Percentiles rank a stretch among this genome's conserved stretches.
These are phyloP conservation scores for Oppia nitens DNA, from an alignment of 1,140 invertebrate species.

Conservation along the genomic window DNA sequence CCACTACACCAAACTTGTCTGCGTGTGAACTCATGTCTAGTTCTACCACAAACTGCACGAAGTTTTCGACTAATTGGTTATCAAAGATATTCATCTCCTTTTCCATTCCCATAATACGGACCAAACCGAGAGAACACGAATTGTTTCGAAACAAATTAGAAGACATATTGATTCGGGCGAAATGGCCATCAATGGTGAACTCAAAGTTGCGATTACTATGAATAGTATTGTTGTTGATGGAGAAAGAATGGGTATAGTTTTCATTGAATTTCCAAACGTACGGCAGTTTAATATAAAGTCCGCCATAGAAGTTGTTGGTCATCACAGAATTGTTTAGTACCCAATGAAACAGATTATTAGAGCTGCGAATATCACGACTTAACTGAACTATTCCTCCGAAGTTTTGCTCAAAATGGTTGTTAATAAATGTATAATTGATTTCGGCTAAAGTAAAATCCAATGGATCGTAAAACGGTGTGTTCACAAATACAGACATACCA, in stretches of 20 bases:
- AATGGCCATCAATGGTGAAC: conserved; percentile 75
- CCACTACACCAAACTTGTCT: conserved; percentile 50
- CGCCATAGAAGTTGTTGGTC: conserved; percentile 60
- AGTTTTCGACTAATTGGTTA: conserved; percentile 59
- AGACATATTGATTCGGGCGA: conserved; percentile 53
- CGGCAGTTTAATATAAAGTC: conserved; percentile 64
- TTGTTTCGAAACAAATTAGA: conserved; percentile 73
- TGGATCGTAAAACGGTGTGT: conserved; percentile 61
- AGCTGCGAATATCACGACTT: conserved; percentile 69
- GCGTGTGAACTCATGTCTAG: conserved; percentile 80
- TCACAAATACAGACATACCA: conserved; percentile 57
- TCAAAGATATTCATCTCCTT: conserved; percentile 65
- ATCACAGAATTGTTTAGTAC: conserved; percentile 61
- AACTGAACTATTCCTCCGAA: conserved; percentile 59
- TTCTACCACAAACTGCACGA: conserved; percentile 63
- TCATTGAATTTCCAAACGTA: conserved; percentile 91
- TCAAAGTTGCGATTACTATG: conserved; percentile 64
- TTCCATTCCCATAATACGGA: conserved; percentile 86
- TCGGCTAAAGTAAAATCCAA: conserved; percentile 25
- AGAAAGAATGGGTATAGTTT: conserved; percentile 76
- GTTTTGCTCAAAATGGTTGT: conserved; percentile 61
- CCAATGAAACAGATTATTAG: conserved; percentile 78
- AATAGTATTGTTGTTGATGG: conserved; percentile 70
- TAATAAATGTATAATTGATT: conserved; percentile 63
- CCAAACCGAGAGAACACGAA: conserved; percentile 53